Evolutionary conservation across 2,113 vertebrate genomes (phyloP), one percentile per base, ranked within the genome.

Genomic region (Gasterosteus nipponicus): DNA sequence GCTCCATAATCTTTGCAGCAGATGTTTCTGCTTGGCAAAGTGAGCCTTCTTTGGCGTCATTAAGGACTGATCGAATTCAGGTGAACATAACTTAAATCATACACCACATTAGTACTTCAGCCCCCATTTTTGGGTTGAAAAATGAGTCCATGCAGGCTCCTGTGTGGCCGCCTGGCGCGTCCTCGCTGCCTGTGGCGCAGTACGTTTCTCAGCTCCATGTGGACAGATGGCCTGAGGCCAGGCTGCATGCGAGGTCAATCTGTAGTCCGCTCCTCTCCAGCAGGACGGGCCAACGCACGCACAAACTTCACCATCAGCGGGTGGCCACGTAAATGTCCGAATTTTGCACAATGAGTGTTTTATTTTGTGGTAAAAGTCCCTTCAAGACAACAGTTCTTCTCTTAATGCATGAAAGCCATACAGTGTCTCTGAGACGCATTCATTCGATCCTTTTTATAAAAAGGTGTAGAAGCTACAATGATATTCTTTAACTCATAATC

Each of bases 141-240:
- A 79, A 64, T 41, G 62, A 88, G 73, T 76, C 57, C 9, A 76
- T 26, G 41, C 22, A 51, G 64, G 75, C 76, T 69, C 49, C 63
- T 41, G 71, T 77, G 73, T 77, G 80, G 78, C 79, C 74, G 80
- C 76, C 77, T 78, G 82, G 80, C 87, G 69, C 46, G 47, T 86
- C 72, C 60, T 84, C 68, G 15, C 60, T 35, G 75, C 76, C 84
- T 89, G 90, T 90, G 88, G 87, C 82, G 82, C 87, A 89, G 88
- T 83, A 77, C 80, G 80, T 83, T 91, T 91, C 87, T 90, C 82
- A 88, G 77, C 69, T 86, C 78, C 87, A 91, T 91, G 89, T 86
- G 87, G 85, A 87, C 84, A 81, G 74, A 76, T 92, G 86, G 89
- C 84, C 46, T 1, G 29, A 31, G 41, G 91, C 88, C 91, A 89